These are phyloP conservation scores for Setipinna tenuifilis DNA, from an alignment of 2,797 vertebrate genomes.

Conservation along the genomic window DNA sequence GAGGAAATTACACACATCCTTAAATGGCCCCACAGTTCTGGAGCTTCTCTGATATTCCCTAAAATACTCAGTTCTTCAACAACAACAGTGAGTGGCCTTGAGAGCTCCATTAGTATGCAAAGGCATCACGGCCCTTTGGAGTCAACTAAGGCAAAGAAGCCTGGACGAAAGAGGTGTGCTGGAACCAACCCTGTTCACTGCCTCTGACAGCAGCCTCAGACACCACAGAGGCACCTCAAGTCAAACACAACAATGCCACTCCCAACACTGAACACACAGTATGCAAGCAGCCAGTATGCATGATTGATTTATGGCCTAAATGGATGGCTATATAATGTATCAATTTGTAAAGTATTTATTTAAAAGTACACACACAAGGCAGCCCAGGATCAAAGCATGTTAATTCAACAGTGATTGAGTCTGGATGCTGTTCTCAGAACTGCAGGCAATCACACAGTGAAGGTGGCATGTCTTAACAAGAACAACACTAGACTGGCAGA, in stretches of 20 bases:
- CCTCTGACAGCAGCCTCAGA: slow-evolving; percentile 37
- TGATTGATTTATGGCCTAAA: too few relatives aligned
- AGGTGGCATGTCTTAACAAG: too few relatives aligned
- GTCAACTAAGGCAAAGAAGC: slow-evolving; percentile 34
- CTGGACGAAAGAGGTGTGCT: slow-evolving; percentile 39
- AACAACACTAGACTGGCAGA: too few relatives aligned
- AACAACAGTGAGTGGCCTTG: slow-evolving; percentile 33
- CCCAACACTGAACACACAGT: not conserved
- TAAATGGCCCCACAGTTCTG: not conserved
- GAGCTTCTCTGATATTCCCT: not conserved
- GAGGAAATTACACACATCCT: not conserved
- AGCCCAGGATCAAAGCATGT: too few relatives aligned
- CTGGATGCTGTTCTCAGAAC: too few relatives aligned
- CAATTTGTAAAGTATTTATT: too few relatives aligned
- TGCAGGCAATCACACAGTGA: too few relatives aligned
- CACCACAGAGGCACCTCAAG: slow-evolving; percentile 33
- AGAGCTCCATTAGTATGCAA: slow-evolving; percentile 50
- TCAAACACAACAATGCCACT: slow-evolving; percentile 16
- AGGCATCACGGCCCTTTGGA: slow-evolving; percentile 23
- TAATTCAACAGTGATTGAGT: too few relatives aligned
- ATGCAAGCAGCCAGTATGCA: not conserved
- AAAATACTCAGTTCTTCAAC: not conserved
- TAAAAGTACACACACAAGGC: too few relatives aligned
- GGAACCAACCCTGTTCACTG: slow-evolving; percentile 27
- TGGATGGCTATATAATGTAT: too few relatives aligned